A percentile compares a stretch with the other conserved stretches of the same genome.
Evolutionary conservation across 2,797 vertebrate genomes (phyloP).

Genomic region (Benthosema pterotum): DNA sequence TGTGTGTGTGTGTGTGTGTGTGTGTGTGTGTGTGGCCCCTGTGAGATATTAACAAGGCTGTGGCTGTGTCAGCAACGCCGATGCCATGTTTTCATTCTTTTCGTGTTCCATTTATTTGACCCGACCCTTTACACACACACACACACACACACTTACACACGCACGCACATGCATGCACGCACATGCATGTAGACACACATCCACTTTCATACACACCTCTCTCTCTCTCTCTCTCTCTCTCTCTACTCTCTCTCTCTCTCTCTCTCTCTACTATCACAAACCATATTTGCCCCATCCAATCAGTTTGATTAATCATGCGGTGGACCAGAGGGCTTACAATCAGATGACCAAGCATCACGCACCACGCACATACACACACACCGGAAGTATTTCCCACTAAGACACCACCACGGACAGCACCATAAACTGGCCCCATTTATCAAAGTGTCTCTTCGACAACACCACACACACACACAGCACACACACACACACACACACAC

Average conservation of each 20-base stretch:
- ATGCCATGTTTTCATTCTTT: conserved; percentile 70
- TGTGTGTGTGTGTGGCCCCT: conserved; percentile 30
- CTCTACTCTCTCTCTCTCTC: conserved; percentile 80
- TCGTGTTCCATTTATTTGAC: conserved; percentile 83
- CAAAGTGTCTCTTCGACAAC: conserved; percentile 83
- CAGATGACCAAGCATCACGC: conserved; percentile 81
- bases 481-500: conserved; percentile 2
- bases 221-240: conserved; percentile 69
- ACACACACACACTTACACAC: conserved; percentile 34
- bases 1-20: conserved; percentile 11
- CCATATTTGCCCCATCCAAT: conserved; percentile 90
- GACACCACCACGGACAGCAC: conserved; percentile 87
- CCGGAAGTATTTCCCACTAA: conserved; percentile 87
- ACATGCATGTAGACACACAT: conserved; percentile 24
- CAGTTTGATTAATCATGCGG: conserved; percentile 93
- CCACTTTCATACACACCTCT: conserved; percentile 44
- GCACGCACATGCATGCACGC: conserved; percentile 15
- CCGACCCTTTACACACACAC: conserved; percentile 63
- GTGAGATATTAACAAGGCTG: conserved; percentile 77
- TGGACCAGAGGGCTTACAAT: conserved; percentile 89
- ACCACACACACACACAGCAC: no score
- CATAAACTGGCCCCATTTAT: conserved; percentile 94
- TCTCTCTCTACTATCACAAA: conserved; percentile 84
- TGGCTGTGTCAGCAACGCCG: conserved; percentile 73
- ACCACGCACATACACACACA: conserved; percentile 33